Percentiles rank a stretch among this genome's conserved stretches.
phyloP scores from a whole-genome alignment of 2,888 invertebrate species.

The Syrista parreyssii region DNA sequence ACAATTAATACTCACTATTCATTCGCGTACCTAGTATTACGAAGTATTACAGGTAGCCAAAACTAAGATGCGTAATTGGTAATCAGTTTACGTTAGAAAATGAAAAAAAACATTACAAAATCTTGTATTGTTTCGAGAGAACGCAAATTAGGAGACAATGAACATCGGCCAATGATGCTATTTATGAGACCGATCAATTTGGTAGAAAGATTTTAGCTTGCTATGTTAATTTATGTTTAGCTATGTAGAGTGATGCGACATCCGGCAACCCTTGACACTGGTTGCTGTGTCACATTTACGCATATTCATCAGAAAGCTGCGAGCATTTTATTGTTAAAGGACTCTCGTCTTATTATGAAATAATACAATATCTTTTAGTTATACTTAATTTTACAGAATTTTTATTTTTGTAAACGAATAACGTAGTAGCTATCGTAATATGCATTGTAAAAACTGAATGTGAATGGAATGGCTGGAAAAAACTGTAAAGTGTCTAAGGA shows the following conservation, averaged over 20 bases:
- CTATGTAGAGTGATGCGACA: constrained; percentile 51
- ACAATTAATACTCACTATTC: not conserved
- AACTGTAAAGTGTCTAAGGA: not conserved
- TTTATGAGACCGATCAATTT: not conserved
- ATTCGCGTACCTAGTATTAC: not conserved
- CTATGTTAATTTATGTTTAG: constrained; percentile 27
- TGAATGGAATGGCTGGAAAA: not conserved
- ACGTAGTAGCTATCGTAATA: not conserved
- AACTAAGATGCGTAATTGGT: not conserved
- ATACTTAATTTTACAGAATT: not conserved
- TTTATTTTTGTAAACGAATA: not conserved
- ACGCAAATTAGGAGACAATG: not conserved
- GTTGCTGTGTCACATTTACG: constrained; percentile 21
- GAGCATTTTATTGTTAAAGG: not conserved
- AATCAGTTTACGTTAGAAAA: not conserved
- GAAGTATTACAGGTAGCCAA: not conserved
- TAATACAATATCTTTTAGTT: not conserved
- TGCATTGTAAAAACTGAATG: not conserved
- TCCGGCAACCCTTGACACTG: constrained; percentile 58
- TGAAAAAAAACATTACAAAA: not conserved
- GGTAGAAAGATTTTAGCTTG: not conserved
- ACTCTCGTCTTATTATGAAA: not conserved
- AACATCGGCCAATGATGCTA: not conserved
- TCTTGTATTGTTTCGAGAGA: not conserved
- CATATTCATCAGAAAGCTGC: constrained; percentile 41